Evolutionary conservation across 2,888 invertebrate species (phyloP).

Genomic region (Tetragnatha montana): DNA sequence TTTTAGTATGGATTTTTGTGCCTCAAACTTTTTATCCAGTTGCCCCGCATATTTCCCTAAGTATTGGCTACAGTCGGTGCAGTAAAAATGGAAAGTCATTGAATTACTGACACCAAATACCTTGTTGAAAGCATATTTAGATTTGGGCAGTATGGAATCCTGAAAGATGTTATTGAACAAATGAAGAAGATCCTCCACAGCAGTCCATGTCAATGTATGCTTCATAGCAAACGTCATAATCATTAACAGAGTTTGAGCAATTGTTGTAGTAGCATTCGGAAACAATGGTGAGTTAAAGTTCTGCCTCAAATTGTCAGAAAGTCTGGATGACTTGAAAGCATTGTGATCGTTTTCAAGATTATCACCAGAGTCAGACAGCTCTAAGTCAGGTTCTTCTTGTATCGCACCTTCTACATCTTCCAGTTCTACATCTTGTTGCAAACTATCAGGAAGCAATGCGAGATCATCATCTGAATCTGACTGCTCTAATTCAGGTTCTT

Average conservation of each 20-base stretch:
- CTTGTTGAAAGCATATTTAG: slow-evolving; percentile 17
- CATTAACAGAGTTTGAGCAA: slow-evolving; percentile 32
- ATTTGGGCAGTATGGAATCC: background rate
- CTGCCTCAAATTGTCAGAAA: slow-evolving; percentile 31
- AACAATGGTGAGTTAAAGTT: slow-evolving; percentile 29
- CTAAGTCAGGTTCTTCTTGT: no score
- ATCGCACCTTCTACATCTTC: no score
- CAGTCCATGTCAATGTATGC: slow-evolving; percentile 28
- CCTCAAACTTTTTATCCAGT: slow-evolving; percentile 3
- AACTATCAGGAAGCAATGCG: no score
- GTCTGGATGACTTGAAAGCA: slow-evolving; percentile 6
- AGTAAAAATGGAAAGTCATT: slow-evolving; percentile 24
- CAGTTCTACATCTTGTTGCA: no score
- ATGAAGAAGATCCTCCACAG: no score
- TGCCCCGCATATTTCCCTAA: slow-evolving; percentile 17
- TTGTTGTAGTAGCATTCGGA: background rate
- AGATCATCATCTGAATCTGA: no score
- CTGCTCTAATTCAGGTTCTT: no score
- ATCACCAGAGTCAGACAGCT: no score
- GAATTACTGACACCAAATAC: slow-evolving; percentile 12
- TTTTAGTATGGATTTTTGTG: background rate
- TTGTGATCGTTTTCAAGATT: no score
- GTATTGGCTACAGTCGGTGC: slow-evolving; percentile 20
- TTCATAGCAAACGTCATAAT: slow-evolving; percentile 34
- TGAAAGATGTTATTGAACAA: slow-evolving; percentile 16